Evolutionary conservation across 2,888 invertebrate genomes (phyloP).

Genomic region (Pristionchus japonicus): DNA sequence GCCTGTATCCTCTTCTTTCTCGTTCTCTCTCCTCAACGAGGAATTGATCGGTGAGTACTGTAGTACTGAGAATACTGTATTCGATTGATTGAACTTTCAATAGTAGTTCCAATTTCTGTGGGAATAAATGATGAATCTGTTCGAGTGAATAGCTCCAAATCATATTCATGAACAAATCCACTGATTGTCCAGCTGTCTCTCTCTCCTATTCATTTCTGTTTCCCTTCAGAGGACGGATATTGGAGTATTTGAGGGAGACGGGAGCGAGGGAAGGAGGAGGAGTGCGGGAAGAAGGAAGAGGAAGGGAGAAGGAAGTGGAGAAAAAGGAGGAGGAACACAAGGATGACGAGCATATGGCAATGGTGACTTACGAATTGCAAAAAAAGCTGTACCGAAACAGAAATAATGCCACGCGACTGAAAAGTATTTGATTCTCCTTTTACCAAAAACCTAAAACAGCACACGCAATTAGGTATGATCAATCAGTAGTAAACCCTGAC

Average conservation of each 20-base stretch:
- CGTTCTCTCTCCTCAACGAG: neutral
- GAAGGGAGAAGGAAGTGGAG: neutral
- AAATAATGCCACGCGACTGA: too few species aligned
- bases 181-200: neutral
- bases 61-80: neutral
- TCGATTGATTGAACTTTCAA: neutral
- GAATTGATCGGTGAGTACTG: neutral
- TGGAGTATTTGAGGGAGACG: slow-evolving; percentile 37
- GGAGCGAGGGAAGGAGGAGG: neutral
- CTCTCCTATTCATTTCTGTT: too few species aligned
- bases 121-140: neutral
- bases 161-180: neutral
- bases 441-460: neutral
- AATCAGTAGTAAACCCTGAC: too few species aligned
- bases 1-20: slow-evolving; percentile 19
- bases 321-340: slow-evolving; percentile 2
- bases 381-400: too few species aligned
- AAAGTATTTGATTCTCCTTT: neutral
- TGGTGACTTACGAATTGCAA: too few species aligned
- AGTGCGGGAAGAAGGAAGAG: too few species aligned
- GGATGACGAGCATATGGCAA: neutral
- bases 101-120: neutral
- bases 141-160: neutral
- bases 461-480: too few species aligned
- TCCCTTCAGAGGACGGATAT: neutral